Evolutionary conservation across 2,113 vertebrate genomes (phyloP), one percentile per base, ranked within the genome.

Genomic region (Toxostoma redivivum): DNA sequence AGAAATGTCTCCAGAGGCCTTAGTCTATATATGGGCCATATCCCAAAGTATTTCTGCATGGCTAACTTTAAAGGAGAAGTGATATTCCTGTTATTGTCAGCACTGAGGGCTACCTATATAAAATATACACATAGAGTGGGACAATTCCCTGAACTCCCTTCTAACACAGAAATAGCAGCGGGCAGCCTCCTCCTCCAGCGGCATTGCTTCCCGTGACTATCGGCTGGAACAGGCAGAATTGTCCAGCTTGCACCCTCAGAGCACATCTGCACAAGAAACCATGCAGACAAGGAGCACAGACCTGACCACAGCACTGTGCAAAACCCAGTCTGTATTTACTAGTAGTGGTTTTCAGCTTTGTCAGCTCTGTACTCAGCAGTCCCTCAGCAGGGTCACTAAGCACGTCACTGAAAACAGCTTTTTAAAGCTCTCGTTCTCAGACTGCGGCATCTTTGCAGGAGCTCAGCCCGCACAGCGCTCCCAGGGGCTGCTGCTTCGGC

Each of bases 401-500:
- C 10, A 15, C 19, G 3, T 3, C 60, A 17, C 10, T 10, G 47
- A 4, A 24, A 83, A 6, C 5, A 58, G 30, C 5, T 15, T 8
- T 33, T 31, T 19, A 30, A 65, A 61, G 17, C 1, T 1, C 12
- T 17, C 1, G 1, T 2, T 5, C 24, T 42, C 11, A 10, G 10
- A 2, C 15, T 25, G 33, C 11, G 9, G 24, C 10, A 10, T 3
- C 23, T 17, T 31, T 11, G 16, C 56, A 17, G 65, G 15, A 33
- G 24, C 19, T 6, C 12, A 9, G 40, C 54, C 45, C 2, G 7
- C 14, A 3, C 37, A 7, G 61, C 0, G 21, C 31, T 25, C 5
- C 12, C 66, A 25, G 25, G 0, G 6, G 37, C 35, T 1, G 27
- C 47, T 45, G 16, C 5, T 0, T 7, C 1, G 25, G 37, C 37